Base-by-base conservation (phyloP, 2,888 invertebrate species). In the Sinohyriopsis cumingii region DNA sequence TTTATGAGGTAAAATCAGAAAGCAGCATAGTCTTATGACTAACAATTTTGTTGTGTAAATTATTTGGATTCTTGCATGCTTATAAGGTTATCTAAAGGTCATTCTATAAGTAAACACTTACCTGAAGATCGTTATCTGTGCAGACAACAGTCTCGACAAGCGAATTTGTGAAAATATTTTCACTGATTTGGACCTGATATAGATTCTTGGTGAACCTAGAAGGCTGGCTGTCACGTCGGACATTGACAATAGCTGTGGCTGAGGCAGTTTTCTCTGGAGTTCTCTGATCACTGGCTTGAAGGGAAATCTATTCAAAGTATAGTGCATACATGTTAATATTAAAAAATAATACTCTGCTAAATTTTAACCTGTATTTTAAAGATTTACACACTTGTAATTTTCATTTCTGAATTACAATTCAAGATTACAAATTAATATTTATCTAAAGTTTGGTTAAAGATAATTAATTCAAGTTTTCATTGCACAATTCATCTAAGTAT, bases 231-330 rank as follows among this genome's bases (percentile, higher is more conserved):
- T 82, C 80, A 18, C 84, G 72, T 7, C 77, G 76, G 1, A 87
- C 81, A 5, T 73, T 74, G 9, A 88, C 72, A 22, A 76, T 62
- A 7, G 85, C 81, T 15, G 71, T 73, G 4, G 84, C 76, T 24
- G 81, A 82, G 67, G 81, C 84, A 0, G 76, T 81, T 59, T 81
- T 71, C 65, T 81, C 79, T 5, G 79, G 77, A 25, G 76, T 68
- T 45, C 83, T 76, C 73, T 84, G 82, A 71, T 85, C 85, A 28
- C 75, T 71, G 15, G 81, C 84, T 63, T 69, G 56, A 7, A 84
- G 57, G 22, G 72, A 62, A 60, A 84, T 62, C 82, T 82, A 71
- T 45, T 45, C 45, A 12, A 45, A 45, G 45, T 45, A 45, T 18
- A 59, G 62, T 33, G 62, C 63, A 57, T 19, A 65, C n/a, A 20